Base-by-base conservation (phyloP, 2,113 vertebrate species). In the Lagopus leucura region DNA sequence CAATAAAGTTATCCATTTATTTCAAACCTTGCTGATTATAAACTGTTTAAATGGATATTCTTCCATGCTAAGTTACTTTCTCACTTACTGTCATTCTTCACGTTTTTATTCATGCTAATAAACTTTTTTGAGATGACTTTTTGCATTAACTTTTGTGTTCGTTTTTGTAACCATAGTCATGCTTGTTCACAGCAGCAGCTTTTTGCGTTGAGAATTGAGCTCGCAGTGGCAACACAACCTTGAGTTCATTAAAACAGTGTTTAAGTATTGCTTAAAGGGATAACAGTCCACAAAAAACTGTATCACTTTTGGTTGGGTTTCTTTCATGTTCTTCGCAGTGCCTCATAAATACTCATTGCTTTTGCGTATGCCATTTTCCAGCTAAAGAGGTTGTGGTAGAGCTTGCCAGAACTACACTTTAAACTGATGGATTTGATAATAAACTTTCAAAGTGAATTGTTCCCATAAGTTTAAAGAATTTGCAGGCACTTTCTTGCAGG, bases 41-140 rank as follows among this genome's bases (percentile, higher is more conserved):
- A 95, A 92, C 84, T 94, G 89, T 97, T 97, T 91, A 97, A 97
- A 96, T 92, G 96, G 97, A 95, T 96, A 78, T 79, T 94, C 95
- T 97, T 97, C 96, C 95, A 94, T 97, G 96, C 95, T 96, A 93
- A 96, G 61, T 96, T 96, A 89, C 92, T 94, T 97, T 94, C 28
- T 93, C 69, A 96, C 70, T 93, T 94, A 91, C 90, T 98, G 96
- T 98, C 97, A 92, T 92, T 98, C 95, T 97, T 97, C 97, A 65
- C 97, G 95, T 98, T 98, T 98, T 98, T 98, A 98, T 98, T 97
- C 97, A 98, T 97, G 97, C 97, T 97, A 98, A 98, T 98, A 98
- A 98, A 98, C 94, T 90, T 97, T 98, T 98, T 98, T 97, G 96
- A 97, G 95, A 97, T 96, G 90, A 97, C 83, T 89, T 92, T 88